A percentile compares a stretch with the other conserved stretches of the same genome.
phyloP scores from a whole-genome alignment of 2,113 vertebrate species.

The Bungarus multicinctus region DNA sequence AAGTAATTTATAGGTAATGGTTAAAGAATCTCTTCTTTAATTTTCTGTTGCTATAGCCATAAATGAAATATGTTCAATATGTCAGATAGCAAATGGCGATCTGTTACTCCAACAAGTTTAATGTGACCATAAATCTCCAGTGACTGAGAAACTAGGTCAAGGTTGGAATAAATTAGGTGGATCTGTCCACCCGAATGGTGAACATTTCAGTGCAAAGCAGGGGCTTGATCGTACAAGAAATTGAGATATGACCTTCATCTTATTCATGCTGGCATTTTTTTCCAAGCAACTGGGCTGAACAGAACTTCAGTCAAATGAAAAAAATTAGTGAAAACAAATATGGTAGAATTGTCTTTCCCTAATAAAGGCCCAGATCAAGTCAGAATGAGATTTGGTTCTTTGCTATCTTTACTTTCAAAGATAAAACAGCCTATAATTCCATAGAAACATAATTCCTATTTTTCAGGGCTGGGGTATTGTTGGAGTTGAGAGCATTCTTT shows the following conservation, averaged over 20 bases:
- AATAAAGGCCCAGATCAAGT: not conserved
- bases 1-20: not conserved
- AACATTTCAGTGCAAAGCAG: not conserved
- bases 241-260: not conserved
- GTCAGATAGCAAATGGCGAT: not conserved
- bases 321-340: not conserved
- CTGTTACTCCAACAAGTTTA: not conserved
- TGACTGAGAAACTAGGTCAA: constrained; percentile 12
- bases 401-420: no score
- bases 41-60: not conserved
- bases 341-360: not conserved
- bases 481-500: not conserved
- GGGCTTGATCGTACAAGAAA: not conserved
- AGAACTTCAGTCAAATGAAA: not conserved
- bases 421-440: not conserved
- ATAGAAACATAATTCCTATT: not conserved
- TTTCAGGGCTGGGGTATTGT: not conserved
- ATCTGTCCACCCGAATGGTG: not conserved
- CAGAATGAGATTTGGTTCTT: not conserved
- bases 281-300: not conserved
- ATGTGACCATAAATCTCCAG: not conserved
- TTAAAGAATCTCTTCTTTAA: not conserved
- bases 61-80: constrained; percentile 2
- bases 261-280: not conserved
- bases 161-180: constrained; percentile 23